These are phyloP conservation scores for Rhea americana DNA, from an alignment of 2,113 vertebrate species.

Conservation along the genomic window DNA sequence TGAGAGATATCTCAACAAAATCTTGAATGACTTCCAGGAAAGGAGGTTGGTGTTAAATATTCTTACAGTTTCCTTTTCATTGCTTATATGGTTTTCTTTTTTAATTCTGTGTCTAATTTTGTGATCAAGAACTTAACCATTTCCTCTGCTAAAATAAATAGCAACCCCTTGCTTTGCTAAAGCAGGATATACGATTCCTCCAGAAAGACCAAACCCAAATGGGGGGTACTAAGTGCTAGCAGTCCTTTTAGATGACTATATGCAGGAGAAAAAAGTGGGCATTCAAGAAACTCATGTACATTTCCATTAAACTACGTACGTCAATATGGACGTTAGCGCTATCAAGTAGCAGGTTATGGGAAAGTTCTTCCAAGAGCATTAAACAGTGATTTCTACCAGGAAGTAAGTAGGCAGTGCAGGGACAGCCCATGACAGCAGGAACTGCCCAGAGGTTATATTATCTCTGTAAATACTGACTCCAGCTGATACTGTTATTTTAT, in stretches of 20 bases:
- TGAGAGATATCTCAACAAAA: background rate
- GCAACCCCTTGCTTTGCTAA: background rate
- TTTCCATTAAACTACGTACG: background rate
- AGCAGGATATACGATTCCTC: background rate
- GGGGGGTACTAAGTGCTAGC: background rate
- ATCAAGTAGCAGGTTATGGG: background rate
- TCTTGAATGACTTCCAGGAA: background rate
- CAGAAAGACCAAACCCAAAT: background rate
- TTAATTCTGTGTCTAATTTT: background rate
- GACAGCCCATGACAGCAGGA: background rate
- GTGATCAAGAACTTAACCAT: background rate
- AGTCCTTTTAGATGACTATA: background rate
- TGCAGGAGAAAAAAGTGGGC: background rate
- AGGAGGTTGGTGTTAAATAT: background rate
- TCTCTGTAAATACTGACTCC: background rate
- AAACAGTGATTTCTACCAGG: background rate
- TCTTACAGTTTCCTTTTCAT: background rate
- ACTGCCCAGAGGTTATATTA: background rate
- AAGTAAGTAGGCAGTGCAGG: background rate
- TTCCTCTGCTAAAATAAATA: background rate
- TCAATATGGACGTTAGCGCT: background rate
- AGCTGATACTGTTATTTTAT: conserved; percentile 18
- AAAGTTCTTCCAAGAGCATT: background rate
- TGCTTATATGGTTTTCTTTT: background rate
- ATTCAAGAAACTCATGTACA: background rate